Conservation (phyloP, 2,113 vertebrate species). For the Epinephelus moara region DNA sequence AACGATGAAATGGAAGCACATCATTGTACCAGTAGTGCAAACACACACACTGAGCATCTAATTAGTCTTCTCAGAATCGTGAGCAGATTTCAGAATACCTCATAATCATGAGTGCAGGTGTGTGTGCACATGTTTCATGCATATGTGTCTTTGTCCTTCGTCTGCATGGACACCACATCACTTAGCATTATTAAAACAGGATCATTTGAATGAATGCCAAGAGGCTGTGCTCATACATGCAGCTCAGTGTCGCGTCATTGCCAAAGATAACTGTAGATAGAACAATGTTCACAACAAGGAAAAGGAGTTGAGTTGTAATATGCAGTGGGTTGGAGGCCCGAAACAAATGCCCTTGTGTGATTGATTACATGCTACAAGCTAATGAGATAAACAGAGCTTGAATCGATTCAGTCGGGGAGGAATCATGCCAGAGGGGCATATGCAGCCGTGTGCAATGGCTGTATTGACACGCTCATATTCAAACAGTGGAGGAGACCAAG, state of each 20-base stretch:
- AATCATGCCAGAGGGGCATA: slow-evolving; percentile 76
- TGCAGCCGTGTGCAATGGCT: slow-evolving; percentile 68
- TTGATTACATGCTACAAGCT: slow-evolving; percentile 82
- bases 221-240: slow-evolving; percentile 32
- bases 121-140: slow-evolving; percentile 11
- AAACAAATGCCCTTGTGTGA: slow-evolving; percentile 80
- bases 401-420: slow-evolving; percentile 76
- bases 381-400: slow-evolving; percentile 84
- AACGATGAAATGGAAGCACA: slow-evolving; percentile 42
- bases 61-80: slow-evolving; percentile 49
- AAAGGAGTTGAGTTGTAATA: slow-evolving; percentile 62
- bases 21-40: slow-evolving; percentile 35
- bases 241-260: slow-evolving; percentile 39
- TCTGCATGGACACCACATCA: slow-evolving; percentile 42
- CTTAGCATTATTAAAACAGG: slow-evolving; percentile 47
- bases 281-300: slow-evolving; percentile 42
- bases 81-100: slow-evolving; percentile 11
- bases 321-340: slow-evolving; percentile 61
- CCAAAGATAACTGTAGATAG: slow-evolving; percentile 65
- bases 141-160: slow-evolving; percentile 27
- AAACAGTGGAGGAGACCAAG: slow-evolving; percentile 55
- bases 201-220: slow-evolving; percentile 56
- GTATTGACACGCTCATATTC: slow-evolving; percentile 68
- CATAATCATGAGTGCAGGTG: not conserved
- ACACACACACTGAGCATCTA: slow-evolving; percentile 47